Base-by-base conservation (phyloP, 1,140 invertebrate species). In the Drosophila kanapiae region DNA sequence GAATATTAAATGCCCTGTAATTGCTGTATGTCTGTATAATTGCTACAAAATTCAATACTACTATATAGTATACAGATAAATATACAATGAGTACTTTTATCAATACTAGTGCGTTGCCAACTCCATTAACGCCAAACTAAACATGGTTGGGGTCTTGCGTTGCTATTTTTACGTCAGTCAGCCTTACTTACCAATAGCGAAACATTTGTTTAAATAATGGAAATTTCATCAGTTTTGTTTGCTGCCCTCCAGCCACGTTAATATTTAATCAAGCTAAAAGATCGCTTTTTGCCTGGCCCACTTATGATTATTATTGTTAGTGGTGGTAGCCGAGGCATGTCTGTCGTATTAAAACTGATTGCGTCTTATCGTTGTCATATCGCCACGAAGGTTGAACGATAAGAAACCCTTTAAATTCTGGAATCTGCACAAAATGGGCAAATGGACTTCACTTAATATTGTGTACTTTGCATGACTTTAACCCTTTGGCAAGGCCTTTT, bases 181-280 rank as follows among this genome's bases (percentile, higher is more conserved):
- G 27, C 27, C 67, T 23, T 23, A 42, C 31, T 72, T 51, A 43
- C 45, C 37, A 43, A 48, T 38, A 51, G 27, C 33, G 35, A 64
- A 75, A 88, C 84, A 87, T 83, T 87, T 88, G 84, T 88, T 53
- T 78, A 87, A 87, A 87, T 67, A 85, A 78, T 75, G 80, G 70
- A 18, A 75, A 75, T 88, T 83, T 87, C 80, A 51, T 69, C 42
- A 85, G 51, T 72, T 70, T 45, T 65, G 54, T 69, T 83, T 86
- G 63, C 37, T 23, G 38, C 65, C 49, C 27, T 43, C 23, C 54
- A 45, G 42, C 42, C 18, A 69, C 49, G 68, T 64, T 70, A 90
- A 72, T 88, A 78, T 90, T 88, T 90, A 78, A 81, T 84, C 75
- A 78, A 75, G 61, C 74, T 81, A 84, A 90, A 60, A 90, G 78